Base-by-base conservation (phyloP, 2,797 vertebrate genomes). In the Paratrypauchen microcephalus region DNA sequence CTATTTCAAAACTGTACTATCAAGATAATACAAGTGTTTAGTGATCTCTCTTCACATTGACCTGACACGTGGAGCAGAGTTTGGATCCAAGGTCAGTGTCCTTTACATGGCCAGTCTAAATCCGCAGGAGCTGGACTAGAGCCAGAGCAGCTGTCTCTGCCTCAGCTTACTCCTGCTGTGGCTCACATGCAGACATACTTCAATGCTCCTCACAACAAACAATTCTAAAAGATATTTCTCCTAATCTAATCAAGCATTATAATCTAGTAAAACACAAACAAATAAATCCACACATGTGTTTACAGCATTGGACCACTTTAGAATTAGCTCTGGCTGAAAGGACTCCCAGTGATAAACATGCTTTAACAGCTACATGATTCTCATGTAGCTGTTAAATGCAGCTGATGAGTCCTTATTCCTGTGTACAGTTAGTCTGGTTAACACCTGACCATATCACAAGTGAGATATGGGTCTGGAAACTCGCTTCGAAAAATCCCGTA, bases 121-220 rank as follows among this genome's bases (percentile, higher is more conserved):
- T 69, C 81, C 73, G 71, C 81, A 71, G 80, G 66, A 24, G 69
- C 13, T 83, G 83, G 83, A 86, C 47, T 48, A 64, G 23, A 54
- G 79, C 84, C 87, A 74, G 59, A 60, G 73, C 84, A 87, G 86
- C 82, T 88, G 80, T 83, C 76, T 74, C 76, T 74, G 62, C 80
- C 41, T 77, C 76, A 75, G 69, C 75, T 19, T 30, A 69, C 47
- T 45, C 76, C 75, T 72, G 72, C 72, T 72, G 70, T 79, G 74
- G 72, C 59, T 78, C 68, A 75, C 54, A 54, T 66, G 52, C 73
- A 57, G 68, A 80, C 60, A 71, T 32, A 63, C 39, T 68, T 28
- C 15, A 55, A 15, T 48, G 24, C 71, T 61, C 59, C 26, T 64
- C 45, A 55, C 32, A 69, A 45, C 28, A 57, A 54, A 15, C 39